Percentiles rank a stretch among this genome's conserved stretches.
Evolutionary conservation across 2,113 vertebrate species (phyloP).

Genomic region (Orycteropus afer): DNA sequence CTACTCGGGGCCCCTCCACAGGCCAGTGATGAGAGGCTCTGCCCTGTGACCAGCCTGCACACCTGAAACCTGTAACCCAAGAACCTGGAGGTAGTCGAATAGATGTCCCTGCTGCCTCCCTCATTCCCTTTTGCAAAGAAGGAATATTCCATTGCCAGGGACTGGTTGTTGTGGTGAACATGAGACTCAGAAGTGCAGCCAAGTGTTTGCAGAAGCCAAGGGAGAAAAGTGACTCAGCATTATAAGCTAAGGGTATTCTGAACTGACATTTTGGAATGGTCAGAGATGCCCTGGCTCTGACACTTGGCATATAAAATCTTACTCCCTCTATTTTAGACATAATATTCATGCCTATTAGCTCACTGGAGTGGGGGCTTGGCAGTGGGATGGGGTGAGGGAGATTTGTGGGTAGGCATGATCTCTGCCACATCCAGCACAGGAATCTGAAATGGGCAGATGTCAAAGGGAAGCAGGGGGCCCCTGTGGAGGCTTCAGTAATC

Average conservation of each 20-base stretch:
- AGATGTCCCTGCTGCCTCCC: not conserved
- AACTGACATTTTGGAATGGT: not conserved
- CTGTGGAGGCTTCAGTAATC: not conserved
- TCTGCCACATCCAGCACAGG: not conserved
- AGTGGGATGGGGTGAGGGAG: not conserved
- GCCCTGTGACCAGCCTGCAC: not conserved
- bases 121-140: not conserved
- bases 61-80: not conserved
- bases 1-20: not conserved
- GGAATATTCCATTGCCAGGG: not conserved
- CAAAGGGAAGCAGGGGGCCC: not conserved
- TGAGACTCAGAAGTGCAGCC: constrained; percentile 16
- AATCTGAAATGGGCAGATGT: not conserved
- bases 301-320: not conserved
- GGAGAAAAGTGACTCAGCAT: constrained; percentile 26
- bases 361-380: not conserved
- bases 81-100: not conserved
- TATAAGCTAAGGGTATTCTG: not conserved
- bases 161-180: not conserved
- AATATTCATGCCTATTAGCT: not conserved
- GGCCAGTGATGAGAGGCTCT: not conserved
- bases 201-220: not conserved
- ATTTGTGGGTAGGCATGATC: not conserved
- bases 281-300: not conserved
- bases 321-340: not conserved